Conservation (phyloP, 2,888 invertebrate species). For the Polydrusus pterygomalis region DNA sequence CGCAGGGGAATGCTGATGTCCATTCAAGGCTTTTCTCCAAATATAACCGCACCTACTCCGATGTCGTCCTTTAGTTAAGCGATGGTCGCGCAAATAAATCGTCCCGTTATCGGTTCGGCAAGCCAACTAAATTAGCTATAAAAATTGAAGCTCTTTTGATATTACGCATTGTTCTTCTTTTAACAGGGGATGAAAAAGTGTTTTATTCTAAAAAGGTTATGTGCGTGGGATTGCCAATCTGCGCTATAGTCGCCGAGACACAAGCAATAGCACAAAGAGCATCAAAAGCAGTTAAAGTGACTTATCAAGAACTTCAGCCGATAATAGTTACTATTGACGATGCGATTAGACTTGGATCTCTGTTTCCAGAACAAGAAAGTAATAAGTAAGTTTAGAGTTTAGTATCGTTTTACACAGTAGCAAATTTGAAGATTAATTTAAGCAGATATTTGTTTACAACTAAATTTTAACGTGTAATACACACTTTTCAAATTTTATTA, state of each 20-base stretch:
- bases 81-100: too few relatives aligned
- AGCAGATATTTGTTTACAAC: too few relatives aligned
- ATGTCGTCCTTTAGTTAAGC: too few relatives aligned
- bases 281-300: slow-evolving; percentile 83
- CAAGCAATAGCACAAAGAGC: slow-evolving; percentile 89
- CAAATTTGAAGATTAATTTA: too few relatives aligned
- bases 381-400: slow-evolving; percentile 22
- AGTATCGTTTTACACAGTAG: too few relatives aligned
- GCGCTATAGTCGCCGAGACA: slow-evolving; percentile 84
- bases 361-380: slow-evolving; percentile 65
- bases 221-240: slow-evolving; percentile 2
- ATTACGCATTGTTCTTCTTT: neutral
- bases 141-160: neutral
- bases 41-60: too few relatives aligned
- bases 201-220: slow-evolving; percentile 11
- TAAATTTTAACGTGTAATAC: too few relatives aligned
- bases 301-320: slow-evolving; percentile 87
- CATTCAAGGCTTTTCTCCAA: too few relatives aligned
- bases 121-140: too few relatives aligned
- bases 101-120: too few relatives aligned
- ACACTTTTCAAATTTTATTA: too few relatives aligned
- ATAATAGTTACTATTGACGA: slow-evolving; percentile 92
- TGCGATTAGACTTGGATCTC: slow-evolving; percentile 86
- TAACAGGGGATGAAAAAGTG: slow-evolving; percentile 6
- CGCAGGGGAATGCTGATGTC: too few relatives aligned